These are phyloP conservation scores for Megaceryle maxima DNA, from an alignment of 2,113 vertebrate species.

Conservation along the genomic window DNA sequence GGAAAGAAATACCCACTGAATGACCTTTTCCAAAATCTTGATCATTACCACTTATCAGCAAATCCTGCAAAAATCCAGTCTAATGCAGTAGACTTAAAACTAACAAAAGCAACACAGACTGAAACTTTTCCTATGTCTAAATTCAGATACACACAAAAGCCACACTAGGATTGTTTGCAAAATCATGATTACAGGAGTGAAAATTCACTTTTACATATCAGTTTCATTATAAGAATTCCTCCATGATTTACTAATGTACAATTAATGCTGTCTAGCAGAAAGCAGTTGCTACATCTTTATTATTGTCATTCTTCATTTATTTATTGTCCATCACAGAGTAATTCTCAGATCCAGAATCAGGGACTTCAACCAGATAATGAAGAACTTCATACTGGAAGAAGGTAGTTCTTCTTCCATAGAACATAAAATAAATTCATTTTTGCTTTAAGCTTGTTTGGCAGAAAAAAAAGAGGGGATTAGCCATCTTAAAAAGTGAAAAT, in stretches of 20 bases:
- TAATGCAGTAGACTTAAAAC: not conserved
- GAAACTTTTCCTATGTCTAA: not conserved
- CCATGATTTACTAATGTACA: not conserved
- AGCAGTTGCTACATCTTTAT: not conserved
- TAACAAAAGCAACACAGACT: not conserved
- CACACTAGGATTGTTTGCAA: not conserved
- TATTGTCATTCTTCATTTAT: not conserved
- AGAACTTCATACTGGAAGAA: not conserved
- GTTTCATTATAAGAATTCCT: not conserved
- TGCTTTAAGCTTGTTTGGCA: not conserved
- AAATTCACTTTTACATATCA: not conserved
- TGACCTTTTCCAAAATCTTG: not conserved
- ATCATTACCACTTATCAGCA: not conserved
- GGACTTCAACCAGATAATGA: not conserved
- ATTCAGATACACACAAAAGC: not conserved
- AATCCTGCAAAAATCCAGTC: not conserved
- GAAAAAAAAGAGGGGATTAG: accelerated
- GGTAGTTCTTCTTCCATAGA: not conserved
- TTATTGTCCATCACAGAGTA: not conserved
- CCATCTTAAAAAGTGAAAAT: not conserved
- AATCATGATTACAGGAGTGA: not conserved
- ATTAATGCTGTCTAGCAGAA: not conserved
- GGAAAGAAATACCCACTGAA: not conserved
- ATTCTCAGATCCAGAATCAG: not conserved
- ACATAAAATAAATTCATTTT: not conserved